These are phyloP conservation scores for Neostethus bicornis DNA, from an alignment of 2,797 vertebrate genomes.

Conservation along the genomic window DNA sequence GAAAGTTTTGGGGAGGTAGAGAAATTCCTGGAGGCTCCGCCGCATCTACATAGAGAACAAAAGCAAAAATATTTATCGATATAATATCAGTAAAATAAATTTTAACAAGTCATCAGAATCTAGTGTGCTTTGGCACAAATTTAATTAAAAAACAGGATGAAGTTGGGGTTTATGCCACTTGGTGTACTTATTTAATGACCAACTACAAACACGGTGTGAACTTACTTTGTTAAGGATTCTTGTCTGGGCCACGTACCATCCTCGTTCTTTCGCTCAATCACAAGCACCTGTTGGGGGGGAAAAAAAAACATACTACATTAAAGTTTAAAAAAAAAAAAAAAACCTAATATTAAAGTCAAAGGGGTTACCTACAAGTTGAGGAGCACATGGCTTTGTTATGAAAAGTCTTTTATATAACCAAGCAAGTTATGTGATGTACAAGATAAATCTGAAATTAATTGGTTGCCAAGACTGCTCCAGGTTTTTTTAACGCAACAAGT, in stretches of 20 bases:
- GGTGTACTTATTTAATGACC: background rate
- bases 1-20: slow-evolving; percentile 94
- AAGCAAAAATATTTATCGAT: slow-evolving; percentile 47
- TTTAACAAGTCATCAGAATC: background rate
- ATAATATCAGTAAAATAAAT: slow-evolving; percentile 18
- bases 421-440: background rate
- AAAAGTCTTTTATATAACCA: background rate
- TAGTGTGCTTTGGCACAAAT: background rate
- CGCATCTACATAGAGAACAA: slow-evolving; percentile 86
- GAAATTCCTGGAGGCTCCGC: slow-evolving; percentile 92
- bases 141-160: background rate
- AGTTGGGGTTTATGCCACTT: background rate
- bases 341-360: slow-evolving; percentile 17
- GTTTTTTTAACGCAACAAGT: no score
- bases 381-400: background rate
- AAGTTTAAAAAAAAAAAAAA: slow-evolving; percentile 18
- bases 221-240: slow-evolving; percentile 89
- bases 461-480: no score
- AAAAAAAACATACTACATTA: slow-evolving; percentile 55
- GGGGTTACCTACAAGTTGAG: slow-evolving; percentile 17
- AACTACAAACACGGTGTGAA: slow-evolving; percentile 3
- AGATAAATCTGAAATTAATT: background rate
- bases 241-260: slow-evolving; percentile 97
- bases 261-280: slow-evolving; percentile 95
- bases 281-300: slow-evolving; percentile 87